Evolutionary conservation across 2,888 invertebrate genomes (phyloP), one percentile per base, ranked within the genome.

Genomic region (Ophraella communa): DNA sequence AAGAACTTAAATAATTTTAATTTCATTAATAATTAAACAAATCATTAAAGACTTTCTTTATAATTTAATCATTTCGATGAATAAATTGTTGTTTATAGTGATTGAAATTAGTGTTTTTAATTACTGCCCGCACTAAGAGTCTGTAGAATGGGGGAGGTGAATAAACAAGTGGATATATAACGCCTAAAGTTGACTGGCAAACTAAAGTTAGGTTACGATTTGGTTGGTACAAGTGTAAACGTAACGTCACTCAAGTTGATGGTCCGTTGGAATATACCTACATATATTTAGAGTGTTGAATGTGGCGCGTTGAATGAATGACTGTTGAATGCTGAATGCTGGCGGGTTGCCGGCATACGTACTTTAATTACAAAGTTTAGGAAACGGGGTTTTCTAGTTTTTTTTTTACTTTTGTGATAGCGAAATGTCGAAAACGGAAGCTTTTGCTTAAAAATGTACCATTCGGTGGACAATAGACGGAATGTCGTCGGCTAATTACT

Each of bases 321-420:
- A 39, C 61, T 64, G 66, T 44, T 60, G 47, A 47, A 47, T 51
- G 49, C 27, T 51, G 49, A 51, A 51, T 51, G 49, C 49, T 27
- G 49, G 49, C 49, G 49, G 49, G 24, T 49, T 27, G 57, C 33
- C 64, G 51, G 62, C 66, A 69, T 66, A 64, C 65, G 63, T 59
- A 64, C 65, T 67, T 68, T 71, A 71, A 71, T 71, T 68, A 67
- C 66, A 60, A n/a, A 66, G 63, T 62, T 65, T 64, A 63, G 65
- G 62, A 64, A 65, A 55, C 47, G 44, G 42, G n/a, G n/a, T n/a
- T n/a, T n/a, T n/a, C n/a, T n/a, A n/a, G n/a, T n/a, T n/a, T n/a
- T 62, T 66, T 66, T 51, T 64, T 67, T 56, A 59, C 58, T 67
- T 64, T 27, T 51, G 62, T 18, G 30, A 44, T 47, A 51, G 27